Base-by-base conservation (phyloP, 2,888 invertebrate species). In the Gortyna flavago region DNA sequence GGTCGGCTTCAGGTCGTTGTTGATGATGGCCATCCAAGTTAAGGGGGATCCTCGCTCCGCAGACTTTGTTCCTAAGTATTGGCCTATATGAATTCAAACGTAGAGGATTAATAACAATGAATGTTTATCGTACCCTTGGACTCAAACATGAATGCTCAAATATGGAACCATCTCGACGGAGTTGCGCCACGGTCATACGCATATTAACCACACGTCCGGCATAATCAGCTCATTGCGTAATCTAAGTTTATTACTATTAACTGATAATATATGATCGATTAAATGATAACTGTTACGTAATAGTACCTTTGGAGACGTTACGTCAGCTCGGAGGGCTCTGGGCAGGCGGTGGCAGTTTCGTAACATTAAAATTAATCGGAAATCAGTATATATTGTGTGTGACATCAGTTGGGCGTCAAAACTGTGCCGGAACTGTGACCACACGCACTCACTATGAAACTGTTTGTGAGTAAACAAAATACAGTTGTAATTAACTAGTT, bases 381-480 rank as follows among this genome's bases (percentile, higher is more conserved):
- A 86, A 76, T 51, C 75, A 75, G 89, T 93, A 93, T 93, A 93
- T 90, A 92, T 90, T 89, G 87, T 80, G 77, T 81, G 73, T 83
- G 77, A 48, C 68, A 72, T 70, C 75, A 5, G 32, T n/a, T 77
- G 65, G 67, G 76, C 85, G 84, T 89, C 90, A 90, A 88, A 87
- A 69, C 75, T 84, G 80, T 75, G 68, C 67, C 74, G 81, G 75
- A 76, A 59, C 62, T 76, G 79, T 69, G 72, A 65, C 16, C 74
- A 75, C 80, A 81, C 82, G 80, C 82, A 85, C 80, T 69, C 77
- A 83, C 85, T 76, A 95, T 95, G 95, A 95, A 93, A 86, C 78
- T 91, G 35, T 88, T 94, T 86, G 95, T 95, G 80, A 95, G 95
- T 94, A 89, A 29, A 68, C 44, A 8, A 35, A 69, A 57, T 35